Percentiles rank a stretch among this genome's conserved stretches.
Conservation (phyloP, 2,113 vertebrate species). For the Oncorhynchus gorbuscha region DNA sequence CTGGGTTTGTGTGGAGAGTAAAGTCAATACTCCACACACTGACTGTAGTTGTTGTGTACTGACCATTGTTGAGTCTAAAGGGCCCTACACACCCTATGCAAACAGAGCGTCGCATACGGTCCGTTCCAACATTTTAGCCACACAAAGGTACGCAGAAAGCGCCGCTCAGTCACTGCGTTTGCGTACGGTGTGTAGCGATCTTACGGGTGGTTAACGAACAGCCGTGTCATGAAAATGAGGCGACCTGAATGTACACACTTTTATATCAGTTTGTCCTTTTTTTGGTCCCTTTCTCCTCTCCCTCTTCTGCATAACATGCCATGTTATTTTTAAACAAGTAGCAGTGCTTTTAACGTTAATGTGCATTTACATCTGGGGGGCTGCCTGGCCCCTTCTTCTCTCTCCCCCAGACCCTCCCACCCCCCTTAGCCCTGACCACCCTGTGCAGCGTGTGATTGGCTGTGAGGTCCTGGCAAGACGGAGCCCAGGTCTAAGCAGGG, state of each 20-base stretch:
- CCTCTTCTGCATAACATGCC: conserved; percentile 39
- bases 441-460: conserved; percentile 52
- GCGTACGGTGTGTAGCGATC: too few species aligned
- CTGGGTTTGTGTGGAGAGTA: not conserved
- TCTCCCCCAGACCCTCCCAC: not conserved
- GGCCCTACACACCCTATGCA: too few species aligned
- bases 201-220: not conserved
- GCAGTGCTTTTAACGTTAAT: conserved; percentile 43
- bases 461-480: conserved; percentile 36
- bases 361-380: conserved; percentile 55
- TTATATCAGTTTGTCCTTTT: not conserved
- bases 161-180: too few species aligned
- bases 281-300: too few species aligned
- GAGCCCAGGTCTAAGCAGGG: conserved; percentile 4
- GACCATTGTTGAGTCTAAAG: too few species aligned
- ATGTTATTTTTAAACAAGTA: conserved; percentile 49
- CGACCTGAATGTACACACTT: not conserved
- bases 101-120: too few species aligned
- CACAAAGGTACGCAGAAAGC: too few species aligned
- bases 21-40: too few species aligned
- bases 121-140: too few species aligned
- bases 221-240: not conserved
- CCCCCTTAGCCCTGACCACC: conserved; percentile 37
- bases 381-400: conserved; percentile 26
- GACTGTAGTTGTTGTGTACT: not conserved